Evolutionary conservation across 2,888 invertebrate genomes (phyloP), one percentile per base, ranked within the genome.

Genomic region (Augochlorella aurata): DNA sequence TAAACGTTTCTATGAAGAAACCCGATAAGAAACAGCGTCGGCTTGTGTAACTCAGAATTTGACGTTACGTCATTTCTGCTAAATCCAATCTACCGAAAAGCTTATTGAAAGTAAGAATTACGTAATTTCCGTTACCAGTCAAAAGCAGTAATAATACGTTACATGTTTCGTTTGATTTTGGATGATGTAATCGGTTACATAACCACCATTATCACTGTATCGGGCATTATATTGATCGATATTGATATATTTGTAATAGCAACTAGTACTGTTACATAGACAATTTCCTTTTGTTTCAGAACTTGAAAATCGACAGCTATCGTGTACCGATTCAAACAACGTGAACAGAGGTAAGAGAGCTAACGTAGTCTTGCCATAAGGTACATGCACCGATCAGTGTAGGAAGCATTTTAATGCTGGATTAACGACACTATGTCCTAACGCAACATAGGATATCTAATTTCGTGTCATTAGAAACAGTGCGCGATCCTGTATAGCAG

Each of bases 31-130:
- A 52, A 52, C 16, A 18, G 5, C 16, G n/a, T 5, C 10, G 45
- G 18, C 50, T 68, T 61, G 69, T 54, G 70, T 18, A 74, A 74
- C 69, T 74, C 45, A 69, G 63, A 78, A 69, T 74, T 70, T 45
- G 65, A 54, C 29, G 65, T 79, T 79, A 70, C 74, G 65, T 79
- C 74, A 68, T 44, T 68, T 1, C 7, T 3, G 52, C 52, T 52
- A 63, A n/a, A 68, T n/a, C 52, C 76, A 68, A 61, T 67, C 58
- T n/a, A 45, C 63, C 72, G 63, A 68, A 67, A 65, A 76, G 77
- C 65, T 61, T 65, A 73, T 69, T 69, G 65, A 81, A 81, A 81
- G 67, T 73, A 77, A 49, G 24, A 54, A 63, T 81, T 81, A 77
- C 47, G 70, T 70, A 77, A 81, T 69, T 50, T 54, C 24, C 24